phyloP scores from a whole-genome alignment of 2,113 vertebrate species.

The Leptocoma aspasia region DNA sequence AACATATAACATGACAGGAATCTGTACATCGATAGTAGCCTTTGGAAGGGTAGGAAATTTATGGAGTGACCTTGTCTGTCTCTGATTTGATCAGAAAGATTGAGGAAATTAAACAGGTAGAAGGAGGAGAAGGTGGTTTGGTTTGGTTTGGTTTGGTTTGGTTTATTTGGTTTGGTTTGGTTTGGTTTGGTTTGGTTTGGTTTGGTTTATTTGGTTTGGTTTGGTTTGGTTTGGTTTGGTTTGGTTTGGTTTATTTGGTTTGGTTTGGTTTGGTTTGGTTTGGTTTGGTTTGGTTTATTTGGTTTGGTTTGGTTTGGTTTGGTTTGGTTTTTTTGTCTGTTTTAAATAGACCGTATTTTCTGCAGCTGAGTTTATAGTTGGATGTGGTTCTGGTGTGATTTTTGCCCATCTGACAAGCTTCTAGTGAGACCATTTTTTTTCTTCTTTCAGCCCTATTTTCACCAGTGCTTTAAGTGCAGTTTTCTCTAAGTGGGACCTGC shows the following conservation, averaged over 20 bases:
- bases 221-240: too few relatives aligned
- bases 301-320: neutral
- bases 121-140: neutral
- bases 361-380: fast-evolving
- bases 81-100: neutral
- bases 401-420: neutral
- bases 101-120: neutral
- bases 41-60: neutral
- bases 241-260: too few relatives aligned
- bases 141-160: too few relatives aligned
- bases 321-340: neutral
- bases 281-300: too few relatives aligned
- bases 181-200: neutral
- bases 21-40: neutral
- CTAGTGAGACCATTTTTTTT: neutral
- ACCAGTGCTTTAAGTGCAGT: conserved; percentile 85
- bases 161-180: too few relatives aligned
- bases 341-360: neutral
- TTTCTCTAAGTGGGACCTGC: conserved; percentile 91
- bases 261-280: neutral
- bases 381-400: neutral
- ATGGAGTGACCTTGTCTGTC: fast-evolving
- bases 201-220: neutral
- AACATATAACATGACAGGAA: neutral
- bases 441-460: conserved; percentile 82